Evolutionary conservation across 2,888 invertebrate genomes (phyloP).

Genomic region (Mantis religiosa): DNA sequence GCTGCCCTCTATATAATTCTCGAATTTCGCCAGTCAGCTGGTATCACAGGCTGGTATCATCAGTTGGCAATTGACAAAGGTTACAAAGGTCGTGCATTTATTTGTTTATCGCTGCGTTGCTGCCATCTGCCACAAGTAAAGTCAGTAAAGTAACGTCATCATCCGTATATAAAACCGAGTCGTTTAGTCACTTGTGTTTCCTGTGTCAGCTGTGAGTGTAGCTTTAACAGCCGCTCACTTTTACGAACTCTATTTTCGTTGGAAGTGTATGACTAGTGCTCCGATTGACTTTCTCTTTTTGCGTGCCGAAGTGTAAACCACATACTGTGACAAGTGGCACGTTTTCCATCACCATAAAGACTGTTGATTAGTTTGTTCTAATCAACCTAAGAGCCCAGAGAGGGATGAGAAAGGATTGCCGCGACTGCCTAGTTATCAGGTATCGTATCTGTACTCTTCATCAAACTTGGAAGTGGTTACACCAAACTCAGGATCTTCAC

Average conservation of each 20-base stretch:
- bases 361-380: background rate
- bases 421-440: slow-evolving; percentile 83
- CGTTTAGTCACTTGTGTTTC: background rate
- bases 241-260: background rate
- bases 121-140: background rate
- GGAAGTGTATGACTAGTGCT: background rate
- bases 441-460: slow-evolving; percentile 83
- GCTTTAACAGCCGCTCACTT: background rate
- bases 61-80: background rate
- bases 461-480: slow-evolving; percentile 93
- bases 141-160: background rate
- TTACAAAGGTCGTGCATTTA: background rate
- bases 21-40: background rate
- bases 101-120: background rate
- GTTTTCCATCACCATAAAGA: background rate
- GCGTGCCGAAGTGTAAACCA: background rate
- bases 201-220: background rate
- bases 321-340: background rate
- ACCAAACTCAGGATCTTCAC: slow-evolving; percentile 84
- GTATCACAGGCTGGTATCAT: background rate
- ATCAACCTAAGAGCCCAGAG: slow-evolving; percentile 27
- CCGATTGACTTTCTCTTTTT: background rate
- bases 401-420: slow-evolving; percentile 50
- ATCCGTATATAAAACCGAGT: background rate
- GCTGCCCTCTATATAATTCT: background rate